Base-by-base conservation (phyloP, 2,888 invertebrate species). In the Seira sanloemensis region DNA sequence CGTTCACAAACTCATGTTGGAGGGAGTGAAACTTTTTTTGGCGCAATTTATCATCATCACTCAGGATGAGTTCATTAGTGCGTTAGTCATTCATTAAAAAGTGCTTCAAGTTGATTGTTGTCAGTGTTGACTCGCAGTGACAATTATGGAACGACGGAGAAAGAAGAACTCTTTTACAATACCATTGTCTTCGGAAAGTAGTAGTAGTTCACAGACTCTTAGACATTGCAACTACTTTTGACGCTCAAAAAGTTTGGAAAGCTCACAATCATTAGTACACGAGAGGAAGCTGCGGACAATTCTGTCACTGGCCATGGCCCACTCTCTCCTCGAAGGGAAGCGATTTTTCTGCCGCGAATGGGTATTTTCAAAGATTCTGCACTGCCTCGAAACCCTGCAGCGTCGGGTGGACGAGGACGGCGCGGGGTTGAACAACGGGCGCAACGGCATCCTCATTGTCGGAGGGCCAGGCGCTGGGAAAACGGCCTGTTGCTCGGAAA, bases 311-410 rank as follows among this genome's bases (percentile, higher is more conserved):
- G 67, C 26, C 58, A 89, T 89, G 90, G 90, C 90, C 74, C 90
- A 90, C 78, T 90, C 90, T 84, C 88, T 90, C 65, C 89, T 91
- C 73, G 90, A 91, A 86, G 91, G 91, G 65, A 94, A 95, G 88
- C 93, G 94, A 81, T 97, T 97, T 92, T 96, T 95, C 92, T 96
- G 97, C 91, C 94, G 98, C 7, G 98, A 98, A 91, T 98, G 98
- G 98, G 97, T 97, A 4, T 96, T 98, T 90, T 96, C 97, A 92
- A 98, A 98, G 92, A 93, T 98, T 46, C 95, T 95, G 0, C 95
- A 98, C 90, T 97, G 97, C 89, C 91, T 98, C 89, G 98, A 98
- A 90, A 87, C 79, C 62, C 97, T 97, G 91, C 92, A 97, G 84
- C 95, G 96, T 1, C 90, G 91, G 5, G 83, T 86, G 69, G 88